These are phyloP conservation scores for Eupithecia dodoneata DNA, from an alignment of 2,888 invertebrate genomes.

Conservation along the genomic window DNA sequence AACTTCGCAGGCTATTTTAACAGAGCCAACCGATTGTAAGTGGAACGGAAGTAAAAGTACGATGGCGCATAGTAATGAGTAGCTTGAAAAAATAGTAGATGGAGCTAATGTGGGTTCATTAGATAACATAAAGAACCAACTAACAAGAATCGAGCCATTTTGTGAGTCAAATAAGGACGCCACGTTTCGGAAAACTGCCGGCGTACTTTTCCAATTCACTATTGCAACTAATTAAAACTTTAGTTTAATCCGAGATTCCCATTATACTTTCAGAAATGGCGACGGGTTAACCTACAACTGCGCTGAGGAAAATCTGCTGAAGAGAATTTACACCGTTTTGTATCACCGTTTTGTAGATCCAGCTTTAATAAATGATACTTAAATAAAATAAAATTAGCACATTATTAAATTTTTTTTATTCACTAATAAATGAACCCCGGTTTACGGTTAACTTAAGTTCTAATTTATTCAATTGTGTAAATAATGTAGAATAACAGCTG, in stretches of 20 bases:
- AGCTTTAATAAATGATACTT: not conserved
- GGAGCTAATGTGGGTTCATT: not conserved
- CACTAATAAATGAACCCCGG: too few relatives aligned
- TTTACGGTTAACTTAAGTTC: not conserved
- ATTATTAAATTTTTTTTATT: too few relatives aligned
- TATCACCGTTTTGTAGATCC: not conserved
- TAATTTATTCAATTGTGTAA: not conserved
- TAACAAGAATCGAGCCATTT: slow-evolving; percentile 49
- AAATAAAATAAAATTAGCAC: too few relatives aligned
- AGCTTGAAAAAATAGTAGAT: not conserved
- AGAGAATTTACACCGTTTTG: slow-evolving; percentile 49
- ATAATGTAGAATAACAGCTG: not conserved
- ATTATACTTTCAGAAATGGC: slow-evolving; percentile 79
- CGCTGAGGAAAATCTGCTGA: slow-evolving; percentile 52
- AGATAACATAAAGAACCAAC: slow-evolving; percentile 5
- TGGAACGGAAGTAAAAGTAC: not conserved
- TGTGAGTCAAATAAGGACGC: slow-evolving; percentile 64
- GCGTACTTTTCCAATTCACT: slow-evolving; percentile 72
- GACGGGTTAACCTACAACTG: slow-evolving; percentile 64
- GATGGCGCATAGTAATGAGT: not conserved
- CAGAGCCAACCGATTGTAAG: not conserved
- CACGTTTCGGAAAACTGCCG: slow-evolving; percentile 59
- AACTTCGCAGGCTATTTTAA: not conserved
- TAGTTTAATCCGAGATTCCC: slow-evolving; percentile 77
- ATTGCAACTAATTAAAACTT: slow-evolving; percentile 83